These are phyloP conservation scores for Saguinus imperator DNA, from an alignment of 2,113 vertebrate species.

Conservation along the genomic window DNA sequence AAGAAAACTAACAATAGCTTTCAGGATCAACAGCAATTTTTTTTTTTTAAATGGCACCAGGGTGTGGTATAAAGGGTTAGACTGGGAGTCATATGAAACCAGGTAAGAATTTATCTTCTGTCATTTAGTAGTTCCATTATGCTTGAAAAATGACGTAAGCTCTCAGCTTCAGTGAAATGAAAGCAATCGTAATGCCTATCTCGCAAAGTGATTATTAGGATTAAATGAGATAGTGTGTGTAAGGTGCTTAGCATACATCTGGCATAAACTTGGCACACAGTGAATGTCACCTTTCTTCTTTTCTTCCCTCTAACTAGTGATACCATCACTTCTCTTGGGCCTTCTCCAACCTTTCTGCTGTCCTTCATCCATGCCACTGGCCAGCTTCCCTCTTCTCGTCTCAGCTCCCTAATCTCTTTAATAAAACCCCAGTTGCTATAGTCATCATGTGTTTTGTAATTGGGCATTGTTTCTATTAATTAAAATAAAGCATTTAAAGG, in stretches of 20 bases:
- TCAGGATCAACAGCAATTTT: neutral
- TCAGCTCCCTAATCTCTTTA: neutral
- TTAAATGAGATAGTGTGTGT: neutral
- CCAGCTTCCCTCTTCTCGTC: neutral
- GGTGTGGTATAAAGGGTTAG: neutral
- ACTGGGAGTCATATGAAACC: neutral
- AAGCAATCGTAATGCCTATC: neutral
- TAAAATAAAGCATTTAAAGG: neutral
- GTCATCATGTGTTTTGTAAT: neutral
- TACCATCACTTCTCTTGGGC: neutral
- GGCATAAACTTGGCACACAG: neutral
- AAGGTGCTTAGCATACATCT: neutral
- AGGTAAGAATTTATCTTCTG: neutral
- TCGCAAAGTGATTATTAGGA: neutral
- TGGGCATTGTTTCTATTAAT: neutral
- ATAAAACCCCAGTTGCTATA: neutral
- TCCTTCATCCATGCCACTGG: neutral
- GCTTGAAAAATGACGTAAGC: neutral
- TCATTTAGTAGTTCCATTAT: neutral
- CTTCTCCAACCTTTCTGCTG: neutral
- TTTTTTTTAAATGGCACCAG: neutral
- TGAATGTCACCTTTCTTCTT: neutral
- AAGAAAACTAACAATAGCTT: neutral
- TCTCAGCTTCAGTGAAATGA: conserved; percentile 13
- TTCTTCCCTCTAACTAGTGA: neutral